Evolutionary conservation across 92 coral and sea anemone species (phyloP), one percentile per base, ranked within the genome.

Genomic region (Bergia puertoricense): DNA sequence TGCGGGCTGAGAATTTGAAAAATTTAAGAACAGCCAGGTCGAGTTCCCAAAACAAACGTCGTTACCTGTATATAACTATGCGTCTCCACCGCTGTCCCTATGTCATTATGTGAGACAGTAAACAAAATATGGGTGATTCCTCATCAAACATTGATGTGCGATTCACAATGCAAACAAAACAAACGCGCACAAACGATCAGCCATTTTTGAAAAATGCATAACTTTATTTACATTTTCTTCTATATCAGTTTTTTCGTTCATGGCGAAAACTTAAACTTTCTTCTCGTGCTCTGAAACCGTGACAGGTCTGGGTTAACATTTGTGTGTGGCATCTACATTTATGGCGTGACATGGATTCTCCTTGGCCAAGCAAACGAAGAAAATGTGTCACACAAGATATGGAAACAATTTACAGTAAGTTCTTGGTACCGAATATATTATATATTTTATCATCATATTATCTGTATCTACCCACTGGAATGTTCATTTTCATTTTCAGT

Each of bases 261-360:
- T 0, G 30, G 69, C 23, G 1, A 37, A 73, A 72, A 2, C 15
- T 36, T 73, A 77, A 22, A n/a, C 57, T 41, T 18, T 77, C 37
- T 62, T 13, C 7, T 20, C 11, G 23, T 81, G 1, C 68, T 39
- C 69, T 56, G 37, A 18, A 36, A 20, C 2, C 37, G 3, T 38
- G 8, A 18, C 92, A 94, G 97, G 89, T 92, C 97, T 79, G 93
- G 93, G 2, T 46, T 92, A 22, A 92, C 97, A 14, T 92, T 94
- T 66, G 92, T 84, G 30, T 94, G 93, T 77, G 97, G 97, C 22
- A 91, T 94, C 66, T 90, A 90, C 74, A 91, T 94, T 30, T 94
- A 90, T 69, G 84, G 91, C 79, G 91, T 91, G 56, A 90, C 91
- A 6, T 94, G 97, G 97, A 91, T 94, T 79, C 91, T 94, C 54